Percentiles rank a stretch among this genome's conserved stretches.
Evolutionary conservation across 1,140 invertebrate species (phyloP).

Genomic region (Tetragnatha versicolor): DNA sequence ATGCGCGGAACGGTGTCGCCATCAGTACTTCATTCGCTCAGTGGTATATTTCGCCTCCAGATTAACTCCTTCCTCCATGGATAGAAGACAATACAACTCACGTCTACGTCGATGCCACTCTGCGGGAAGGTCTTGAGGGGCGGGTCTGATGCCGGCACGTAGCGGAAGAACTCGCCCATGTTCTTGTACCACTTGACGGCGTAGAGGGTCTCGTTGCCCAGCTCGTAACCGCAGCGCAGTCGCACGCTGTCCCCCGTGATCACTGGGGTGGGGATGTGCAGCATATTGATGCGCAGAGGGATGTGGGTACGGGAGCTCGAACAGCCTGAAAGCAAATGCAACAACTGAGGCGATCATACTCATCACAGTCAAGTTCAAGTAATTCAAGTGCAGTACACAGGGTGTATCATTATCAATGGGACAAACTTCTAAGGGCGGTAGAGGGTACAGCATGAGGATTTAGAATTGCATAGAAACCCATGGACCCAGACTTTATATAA

Average conservation of each 20-base stretch:
- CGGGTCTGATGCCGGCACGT: conserved; percentile 68
- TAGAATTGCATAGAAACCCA: no score
- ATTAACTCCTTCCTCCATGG: no score
- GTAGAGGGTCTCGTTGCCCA: conserved; percentile 61
- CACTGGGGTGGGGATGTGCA: conserved; percentile 41
- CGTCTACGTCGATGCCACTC: conserved; percentile 46
- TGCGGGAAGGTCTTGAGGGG: conserved; percentile 33
- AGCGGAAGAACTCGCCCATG: conserved; percentile 73
- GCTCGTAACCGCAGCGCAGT: conserved; percentile 62
- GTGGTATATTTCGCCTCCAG: no score
- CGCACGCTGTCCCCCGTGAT: conserved; percentile 23
- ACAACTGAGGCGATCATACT: no score
- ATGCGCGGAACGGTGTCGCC: no score
- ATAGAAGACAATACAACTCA: conserved; percentile 9
- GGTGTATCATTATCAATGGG: no score
- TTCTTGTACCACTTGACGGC: conserved; percentile 65
- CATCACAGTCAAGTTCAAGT: no score
- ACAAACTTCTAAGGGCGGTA: no score
- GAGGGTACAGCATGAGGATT: no score
- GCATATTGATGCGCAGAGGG: conserved; percentile 18
- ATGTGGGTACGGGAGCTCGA: conserved; percentile 24
- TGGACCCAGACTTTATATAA: no score
- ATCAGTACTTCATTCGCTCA: no score
- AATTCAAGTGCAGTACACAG: no score
- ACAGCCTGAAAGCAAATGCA: conserved; percentile 10